phyloP scores from a whole-genome alignment of 2,797 vertebrate genomes.

The Halcyon chelicuti region DNA sequence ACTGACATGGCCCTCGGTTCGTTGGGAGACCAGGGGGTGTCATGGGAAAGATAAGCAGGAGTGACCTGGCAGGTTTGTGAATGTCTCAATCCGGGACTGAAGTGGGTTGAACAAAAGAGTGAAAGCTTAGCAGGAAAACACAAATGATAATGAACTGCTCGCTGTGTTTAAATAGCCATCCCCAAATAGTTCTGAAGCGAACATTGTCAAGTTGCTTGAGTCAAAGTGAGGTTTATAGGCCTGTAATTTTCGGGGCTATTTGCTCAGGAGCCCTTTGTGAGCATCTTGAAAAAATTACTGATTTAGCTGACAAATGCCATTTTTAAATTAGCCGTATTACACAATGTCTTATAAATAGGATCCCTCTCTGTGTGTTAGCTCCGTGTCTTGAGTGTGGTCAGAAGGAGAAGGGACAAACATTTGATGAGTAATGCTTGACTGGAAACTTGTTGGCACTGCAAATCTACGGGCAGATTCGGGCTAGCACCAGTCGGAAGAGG shows the following conservation, averaged over 20 bases:
- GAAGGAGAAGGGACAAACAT: not conserved
- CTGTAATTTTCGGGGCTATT: constrained; percentile 41
- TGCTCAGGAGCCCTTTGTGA: not conserved
- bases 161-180: constrained; percentile 71
- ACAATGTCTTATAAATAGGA: constrained; percentile 29
- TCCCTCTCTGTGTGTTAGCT: not conserved
- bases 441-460: not conserved
- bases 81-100: constrained; percentile 73
- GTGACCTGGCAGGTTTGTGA: constrained; percentile 77
- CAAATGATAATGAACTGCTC: constrained; percentile 77
- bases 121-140: constrained; percentile 75
- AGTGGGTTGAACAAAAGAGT: constrained; percentile 71
- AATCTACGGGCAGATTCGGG: not conserved
- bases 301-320: constrained; percentile 17
- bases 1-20: constrained; percentile 68
- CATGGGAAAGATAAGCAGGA: constrained; percentile 90
- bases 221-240: constrained; percentile 55
- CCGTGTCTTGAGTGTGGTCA: not conserved
- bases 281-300: constrained; percentile 42
- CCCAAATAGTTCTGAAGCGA: constrained; percentile 39
- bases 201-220: constrained; percentile 44
- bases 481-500: not conserved
- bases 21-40: constrained; percentile 77
- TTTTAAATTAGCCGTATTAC: constrained; percentile 45
- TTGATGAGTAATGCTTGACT: not conserved